phyloP scores from a whole-genome alignment of 2,797 vertebrate genomes.

The Darevskia mixta region DNA sequence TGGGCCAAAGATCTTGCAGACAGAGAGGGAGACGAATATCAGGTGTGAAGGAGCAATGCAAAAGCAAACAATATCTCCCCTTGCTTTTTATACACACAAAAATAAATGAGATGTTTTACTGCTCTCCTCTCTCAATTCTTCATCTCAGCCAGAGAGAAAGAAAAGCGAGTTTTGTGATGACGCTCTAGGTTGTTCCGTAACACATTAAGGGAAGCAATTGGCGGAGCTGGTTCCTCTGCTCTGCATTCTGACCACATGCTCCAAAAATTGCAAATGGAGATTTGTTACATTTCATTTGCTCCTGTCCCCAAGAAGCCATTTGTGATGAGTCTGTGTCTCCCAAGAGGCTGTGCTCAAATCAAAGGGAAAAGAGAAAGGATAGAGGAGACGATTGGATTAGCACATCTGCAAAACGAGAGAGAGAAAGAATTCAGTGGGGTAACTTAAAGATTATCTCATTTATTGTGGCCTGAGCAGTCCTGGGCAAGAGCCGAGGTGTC shows the following conservation, averaged over 20 bases:
- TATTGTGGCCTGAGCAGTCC: neutral
- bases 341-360: conserved; percentile 61
- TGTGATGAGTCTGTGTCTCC: conserved; percentile 57
- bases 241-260: conserved; percentile 44
- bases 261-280: conserved; percentile 58
- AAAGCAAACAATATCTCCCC: neutral
- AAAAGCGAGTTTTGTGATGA: conserved; percentile 50
- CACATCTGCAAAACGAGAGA: neutral
- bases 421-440: conserved; percentile 8
- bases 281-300: conserved; percentile 63
- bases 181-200: neutral
- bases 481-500: no score
- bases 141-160: neutral
- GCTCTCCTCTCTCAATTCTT: neutral
- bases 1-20: neutral
- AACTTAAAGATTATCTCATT: neutral
- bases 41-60: neutral
- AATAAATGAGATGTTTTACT: neutral
- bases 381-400: neutral
- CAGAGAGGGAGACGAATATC: neutral
- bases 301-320: conserved; percentile 52
- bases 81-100: neutral
- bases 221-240: neutral
- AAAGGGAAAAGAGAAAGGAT: conserved; percentile 32
- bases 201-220: conserved; percentile 22